phyloP scores from a whole-genome alignment of 1,140 invertebrate species.

The Daktulosphaira vitifoliae region DNA sequence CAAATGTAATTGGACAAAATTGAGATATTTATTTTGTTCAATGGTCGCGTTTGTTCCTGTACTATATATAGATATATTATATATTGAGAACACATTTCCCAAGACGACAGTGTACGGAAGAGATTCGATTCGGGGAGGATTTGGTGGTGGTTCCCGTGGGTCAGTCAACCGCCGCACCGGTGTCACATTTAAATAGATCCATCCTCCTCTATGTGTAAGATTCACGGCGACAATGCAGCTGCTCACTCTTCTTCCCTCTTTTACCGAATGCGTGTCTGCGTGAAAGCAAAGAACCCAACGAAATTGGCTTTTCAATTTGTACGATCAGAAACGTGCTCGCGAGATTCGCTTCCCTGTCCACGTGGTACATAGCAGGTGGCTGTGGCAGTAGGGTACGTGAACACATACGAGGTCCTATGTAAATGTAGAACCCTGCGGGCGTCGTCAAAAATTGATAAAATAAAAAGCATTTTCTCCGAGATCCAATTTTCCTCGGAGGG shows the following conservation, averaged over 20 bases:
- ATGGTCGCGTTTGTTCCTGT: background rate
- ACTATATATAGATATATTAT: background rate
- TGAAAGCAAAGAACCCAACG: slow-evolving; percentile 5
- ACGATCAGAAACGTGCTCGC: slow-evolving; percentile 28
- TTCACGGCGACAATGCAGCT: slow-evolving; percentile 20
- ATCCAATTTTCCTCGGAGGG: slow-evolving; percentile 20
- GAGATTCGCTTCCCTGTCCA: too few relatives aligned
- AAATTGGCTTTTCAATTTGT: slow-evolving; percentile 33
- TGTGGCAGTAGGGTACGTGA: background rate
- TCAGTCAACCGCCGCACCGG: slow-evolving; percentile 11
- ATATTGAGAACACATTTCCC: slow-evolving; percentile 16
- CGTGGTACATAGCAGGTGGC: too few relatives aligned
- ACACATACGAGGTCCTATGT: slow-evolving; percentile 28
- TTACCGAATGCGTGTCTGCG: background rate
- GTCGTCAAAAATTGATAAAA: slow-evolving; percentile 33
- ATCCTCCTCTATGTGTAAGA: background rate
- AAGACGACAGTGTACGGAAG: background rate
- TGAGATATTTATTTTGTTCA: slow-evolving; percentile 22
- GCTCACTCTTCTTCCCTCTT: background rate
- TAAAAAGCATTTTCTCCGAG: slow-evolving; percentile 15
- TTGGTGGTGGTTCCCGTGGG: slow-evolving; percentile 17
- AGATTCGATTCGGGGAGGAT: slow-evolving; percentile 7
- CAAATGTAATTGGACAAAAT: background rate
- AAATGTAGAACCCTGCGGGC: slow-evolving; percentile 27
- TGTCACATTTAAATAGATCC: slow-evolving; percentile 29